Percentiles rank a stretch among this genome's conserved stretches.
These are phyloP conservation scores for Heliconius hermathena DNA, from an alignment of 1,140 invertebrate species.

Conservation along the genomic window DNA sequence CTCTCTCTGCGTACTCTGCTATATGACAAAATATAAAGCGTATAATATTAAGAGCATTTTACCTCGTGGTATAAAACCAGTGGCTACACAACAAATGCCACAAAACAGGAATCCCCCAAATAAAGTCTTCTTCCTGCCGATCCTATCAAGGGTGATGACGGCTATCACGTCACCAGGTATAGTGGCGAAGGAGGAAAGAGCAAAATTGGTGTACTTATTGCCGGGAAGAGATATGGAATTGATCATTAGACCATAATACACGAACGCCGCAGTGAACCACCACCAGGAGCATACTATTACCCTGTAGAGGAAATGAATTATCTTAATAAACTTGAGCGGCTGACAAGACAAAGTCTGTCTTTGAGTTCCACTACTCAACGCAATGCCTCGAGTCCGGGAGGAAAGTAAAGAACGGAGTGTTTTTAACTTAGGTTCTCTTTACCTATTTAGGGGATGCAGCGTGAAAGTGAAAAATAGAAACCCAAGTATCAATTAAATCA, in stretches of 20 bases:
- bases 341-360: too few species aligned
- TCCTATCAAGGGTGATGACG: slow-evolving; percentile 78
- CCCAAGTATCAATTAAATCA: too few species aligned
- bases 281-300: slow-evolving; percentile 84
- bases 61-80: slow-evolving; percentile 35
- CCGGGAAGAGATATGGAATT: slow-evolving; percentile 86
- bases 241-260: slow-evolving; percentile 89
- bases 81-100: slow-evolving; percentile 27
- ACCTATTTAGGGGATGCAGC: too few species aligned
- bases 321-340: too few species aligned
- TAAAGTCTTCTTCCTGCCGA: slow-evolving; percentile 73
- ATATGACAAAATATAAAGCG: too few species aligned
- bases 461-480: too few species aligned
- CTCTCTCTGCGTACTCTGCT: too few species aligned
- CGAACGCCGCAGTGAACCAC: slow-evolving; percentile 88
- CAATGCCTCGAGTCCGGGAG: too few species aligned
- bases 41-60: not conserved
- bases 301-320: slow-evolving; percentile 49
- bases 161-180: slow-evolving; percentile 83
- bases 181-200: slow-evolving; percentile 82
- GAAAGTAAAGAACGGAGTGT: too few species aligned
- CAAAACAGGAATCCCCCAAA: slow-evolving; percentile 24
- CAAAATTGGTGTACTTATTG: slow-evolving; percentile 84
- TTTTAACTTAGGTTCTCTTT: too few species aligned
- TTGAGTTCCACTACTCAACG: too few species aligned